phyloP scores from a whole-genome alignment of 2,888 invertebrate genomes.

The Drosophila nr. perissopoda region DNA sequence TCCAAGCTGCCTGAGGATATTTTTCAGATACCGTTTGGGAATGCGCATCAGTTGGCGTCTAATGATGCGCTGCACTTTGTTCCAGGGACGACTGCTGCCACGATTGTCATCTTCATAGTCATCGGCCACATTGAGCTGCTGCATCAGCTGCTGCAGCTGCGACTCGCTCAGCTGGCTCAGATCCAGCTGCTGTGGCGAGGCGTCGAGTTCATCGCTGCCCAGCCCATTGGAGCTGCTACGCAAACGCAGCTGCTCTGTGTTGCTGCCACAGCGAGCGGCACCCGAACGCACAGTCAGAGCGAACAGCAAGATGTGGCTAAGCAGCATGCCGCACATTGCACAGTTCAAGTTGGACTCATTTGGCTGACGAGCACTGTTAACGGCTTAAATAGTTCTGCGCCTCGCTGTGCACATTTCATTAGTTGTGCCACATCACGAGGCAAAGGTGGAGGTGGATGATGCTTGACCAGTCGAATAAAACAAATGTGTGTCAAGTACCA shows the following conservation, averaged over 20 bases:
- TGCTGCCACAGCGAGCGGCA: slow-evolving; percentile 24
- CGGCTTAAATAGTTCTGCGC: slow-evolving; percentile 42
- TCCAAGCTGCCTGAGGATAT: slow-evolving; percentile 60
- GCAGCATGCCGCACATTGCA: slow-evolving; percentile 2
- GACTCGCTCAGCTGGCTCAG: slow-evolving; percentile 51
- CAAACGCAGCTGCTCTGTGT: slow-evolving; percentile 21
- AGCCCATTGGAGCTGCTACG: slow-evolving; percentile 17
- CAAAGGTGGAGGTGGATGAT: background rate
- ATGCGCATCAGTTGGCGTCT: slow-evolving; percentile 65
- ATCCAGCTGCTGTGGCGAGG: slow-evolving; percentile 39
- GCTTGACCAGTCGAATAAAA: background rate
- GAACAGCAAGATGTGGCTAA: slow-evolving; percentile 18
- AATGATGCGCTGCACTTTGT: slow-evolving; percentile 65
- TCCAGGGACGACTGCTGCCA: slow-evolving; percentile 69
- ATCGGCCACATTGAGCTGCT: slow-evolving; percentile 37
- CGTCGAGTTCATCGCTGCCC: background rate
- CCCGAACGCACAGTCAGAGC: background rate
- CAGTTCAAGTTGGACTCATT: slow-evolving; percentile 26
- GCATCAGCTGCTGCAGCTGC: slow-evolving; percentile 53
- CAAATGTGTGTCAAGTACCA: slow-evolving; percentile 55
- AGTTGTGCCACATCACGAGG: slow-evolving; percentile 5
- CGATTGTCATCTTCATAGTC: slow-evolving; percentile 49
- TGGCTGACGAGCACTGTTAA: background rate
- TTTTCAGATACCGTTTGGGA: slow-evolving; percentile 68
- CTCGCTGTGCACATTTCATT: background rate